Percentiles rank a stretch among this genome's conserved stretches.
Evolutionary conservation across 2,888 invertebrate genomes (phyloP).

Genomic region (Nemoura dubitans): DNA sequence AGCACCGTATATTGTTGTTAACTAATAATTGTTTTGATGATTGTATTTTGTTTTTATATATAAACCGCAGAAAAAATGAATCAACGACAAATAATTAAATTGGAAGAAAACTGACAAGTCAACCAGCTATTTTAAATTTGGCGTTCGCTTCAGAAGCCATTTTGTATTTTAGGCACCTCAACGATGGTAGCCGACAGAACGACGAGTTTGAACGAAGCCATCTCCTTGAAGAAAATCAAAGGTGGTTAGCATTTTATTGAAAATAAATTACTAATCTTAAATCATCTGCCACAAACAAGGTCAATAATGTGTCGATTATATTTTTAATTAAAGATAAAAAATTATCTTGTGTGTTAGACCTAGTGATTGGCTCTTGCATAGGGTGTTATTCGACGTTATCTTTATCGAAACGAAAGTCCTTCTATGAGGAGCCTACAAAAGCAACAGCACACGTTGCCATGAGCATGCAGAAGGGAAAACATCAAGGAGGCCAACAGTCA

Average conservation of each 20-base stretch:
- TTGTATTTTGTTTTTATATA: too few relatives aligned
- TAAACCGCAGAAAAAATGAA: too few relatives aligned
- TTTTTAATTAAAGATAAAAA: slow-evolving; percentile 44
- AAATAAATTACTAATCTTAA: slow-evolving; percentile 50
- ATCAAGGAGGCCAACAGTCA: slow-evolving; percentile 50
- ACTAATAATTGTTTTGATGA: too few relatives aligned
- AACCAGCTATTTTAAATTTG: neutral
- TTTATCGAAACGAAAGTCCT: slow-evolving; percentile 52
- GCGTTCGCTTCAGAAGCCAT: neutral
- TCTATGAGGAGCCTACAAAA: slow-evolving; percentile 54
- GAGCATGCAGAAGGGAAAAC: slow-evolving; percentile 54
- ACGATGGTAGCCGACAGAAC: slow-evolving; percentile 46
- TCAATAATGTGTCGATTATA: slow-evolving; percentile 44
- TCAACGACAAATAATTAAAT: too few relatives aligned
- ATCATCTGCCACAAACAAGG: slow-evolving; percentile 50
- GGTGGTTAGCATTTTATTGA: slow-evolving; percentile 50
- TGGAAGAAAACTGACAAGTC: neutral
- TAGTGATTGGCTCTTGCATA: slow-evolving; percentile 47
- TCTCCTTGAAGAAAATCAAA: slow-evolving; percentile 52
- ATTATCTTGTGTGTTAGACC: slow-evolving; percentile 41
- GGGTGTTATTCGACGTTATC: slow-evolving; percentile 50
- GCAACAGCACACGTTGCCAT: slow-evolving; percentile 54
- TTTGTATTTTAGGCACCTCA: neutral
- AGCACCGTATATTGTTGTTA: too few relatives aligned
- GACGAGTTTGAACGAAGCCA: slow-evolving; percentile 52